Conservation (phyloP, 2,797 vertebrate genomes). For the Tarsius wallacei region DNA sequence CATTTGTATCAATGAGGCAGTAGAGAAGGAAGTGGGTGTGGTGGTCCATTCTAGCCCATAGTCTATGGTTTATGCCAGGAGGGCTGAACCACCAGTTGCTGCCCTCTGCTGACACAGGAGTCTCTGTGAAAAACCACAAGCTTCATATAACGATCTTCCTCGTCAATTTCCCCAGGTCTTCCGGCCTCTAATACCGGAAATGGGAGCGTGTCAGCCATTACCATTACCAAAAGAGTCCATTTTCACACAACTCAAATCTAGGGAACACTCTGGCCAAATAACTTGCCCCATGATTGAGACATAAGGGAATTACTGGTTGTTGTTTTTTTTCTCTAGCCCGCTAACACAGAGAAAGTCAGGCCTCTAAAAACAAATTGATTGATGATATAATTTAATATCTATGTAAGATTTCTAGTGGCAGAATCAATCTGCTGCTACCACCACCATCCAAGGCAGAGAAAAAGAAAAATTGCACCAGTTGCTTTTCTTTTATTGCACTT, state of each 20-base stretch:
- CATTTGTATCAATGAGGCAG: neutral
- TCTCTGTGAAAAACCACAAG: neutral
- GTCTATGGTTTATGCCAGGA: neutral
- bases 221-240: constrained; percentile 63
- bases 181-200: constrained; percentile 74
- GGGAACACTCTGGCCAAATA: constrained; percentile 53
- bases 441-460: constrained; percentile 62
- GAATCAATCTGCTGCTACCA: constrained; percentile 78
- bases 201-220: constrained; percentile 31
- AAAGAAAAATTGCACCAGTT: constrained; percentile 85
- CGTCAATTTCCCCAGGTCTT: constrained; percentile 1
- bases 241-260: constrained; percentile 68
- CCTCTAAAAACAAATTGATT: constrained; percentile 76
- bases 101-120: neutral
- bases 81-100: neutral
- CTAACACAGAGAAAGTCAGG: constrained; percentile 66
- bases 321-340: constrained; percentile 63
- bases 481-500: constrained; percentile 87
- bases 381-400: constrained; percentile 82
- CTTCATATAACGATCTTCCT: constrained; percentile 63
- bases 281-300: constrained; percentile 46
- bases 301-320: constrained; percentile 36
- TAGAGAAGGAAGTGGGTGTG: fast-evolving
- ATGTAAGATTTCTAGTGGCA: constrained; percentile 82
- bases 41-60: neutral